phyloP scores from a whole-genome alignment of 2,888 invertebrate genomes.

The Orthosia gothica region DNA sequence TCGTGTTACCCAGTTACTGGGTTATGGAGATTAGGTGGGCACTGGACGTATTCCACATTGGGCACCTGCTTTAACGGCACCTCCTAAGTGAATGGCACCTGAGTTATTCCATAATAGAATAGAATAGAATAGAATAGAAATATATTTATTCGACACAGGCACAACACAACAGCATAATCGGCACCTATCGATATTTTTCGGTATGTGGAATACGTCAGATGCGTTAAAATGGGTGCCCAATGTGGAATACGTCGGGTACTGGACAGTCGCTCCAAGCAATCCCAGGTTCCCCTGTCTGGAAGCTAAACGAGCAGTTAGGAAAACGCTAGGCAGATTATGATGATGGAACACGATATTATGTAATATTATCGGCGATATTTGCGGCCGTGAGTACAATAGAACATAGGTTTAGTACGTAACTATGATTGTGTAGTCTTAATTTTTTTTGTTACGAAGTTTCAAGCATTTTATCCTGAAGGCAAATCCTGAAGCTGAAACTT shows the following conservation, averaged over 20 bases:
- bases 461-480: neutral
- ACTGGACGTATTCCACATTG: too few species aligned
- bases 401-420: neutral
- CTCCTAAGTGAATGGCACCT: too few species aligned
- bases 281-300: neutral
- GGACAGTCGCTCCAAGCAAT: neutral
- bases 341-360: neutral
- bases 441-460: neutral
- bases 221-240: too few species aligned
- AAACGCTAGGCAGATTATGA: neutral
- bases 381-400: too few species aligned
- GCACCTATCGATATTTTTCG: too few species aligned
- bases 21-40: neutral
- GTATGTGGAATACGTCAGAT: too few species aligned
- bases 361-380: neutral
- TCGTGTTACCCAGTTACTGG: neutral
- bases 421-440: neutral
- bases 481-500: neutral
- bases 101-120: too few species aligned
- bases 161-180: too few species aligned
- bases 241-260: too few species aligned
- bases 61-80: too few species aligned
- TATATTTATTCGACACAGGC: too few species aligned
- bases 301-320: neutral
- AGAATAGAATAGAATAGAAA: too few species aligned